Percentiles rank a stretch among this genome's conserved stretches.
Evolutionary conservation across 2,797 vertebrate species (phyloP).

Genomic region (Cheirogaleus major): DNA sequence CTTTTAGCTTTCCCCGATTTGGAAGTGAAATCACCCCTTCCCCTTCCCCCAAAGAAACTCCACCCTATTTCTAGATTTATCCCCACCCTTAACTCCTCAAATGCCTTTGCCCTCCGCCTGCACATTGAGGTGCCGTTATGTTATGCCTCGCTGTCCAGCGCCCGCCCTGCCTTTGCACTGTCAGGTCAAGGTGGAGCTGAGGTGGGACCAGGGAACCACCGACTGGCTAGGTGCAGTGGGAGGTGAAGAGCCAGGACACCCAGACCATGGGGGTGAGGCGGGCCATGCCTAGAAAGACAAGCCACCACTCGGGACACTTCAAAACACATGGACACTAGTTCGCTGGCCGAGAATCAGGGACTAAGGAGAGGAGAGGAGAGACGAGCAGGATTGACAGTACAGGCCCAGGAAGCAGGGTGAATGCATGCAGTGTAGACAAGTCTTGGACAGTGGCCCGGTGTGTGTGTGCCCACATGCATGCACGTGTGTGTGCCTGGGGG

Average conservation of each 20-base stretch:
- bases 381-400: too few relatives aligned
- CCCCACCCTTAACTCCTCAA: too few relatives aligned
- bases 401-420: background rate
- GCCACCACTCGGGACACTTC: background rate
- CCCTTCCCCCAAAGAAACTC: background rate
- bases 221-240: background rate
- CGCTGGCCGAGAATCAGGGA: background rate
- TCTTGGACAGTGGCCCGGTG: background rate
- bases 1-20: background rate
- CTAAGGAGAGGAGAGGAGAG: background rate
- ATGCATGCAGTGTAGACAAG: fast-evolving
- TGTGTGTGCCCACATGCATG: fast-evolving
- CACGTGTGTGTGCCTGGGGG: background rate
- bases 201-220: background rate
- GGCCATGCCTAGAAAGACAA: background rate
- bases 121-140: background rate
- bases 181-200: background rate
- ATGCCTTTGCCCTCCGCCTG: background rate
- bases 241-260: too few relatives aligned
- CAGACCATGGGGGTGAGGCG: background rate
- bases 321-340: background rate
- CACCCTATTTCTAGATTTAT: background rate
- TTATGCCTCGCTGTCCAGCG: background rate
- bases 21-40: background rate
- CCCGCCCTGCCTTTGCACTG: background rate